Evolutionary conservation across 1,140 invertebrate species (phyloP), one percentile per base, ranked within the genome.

Genomic region (Eciton burchellii): DNA sequence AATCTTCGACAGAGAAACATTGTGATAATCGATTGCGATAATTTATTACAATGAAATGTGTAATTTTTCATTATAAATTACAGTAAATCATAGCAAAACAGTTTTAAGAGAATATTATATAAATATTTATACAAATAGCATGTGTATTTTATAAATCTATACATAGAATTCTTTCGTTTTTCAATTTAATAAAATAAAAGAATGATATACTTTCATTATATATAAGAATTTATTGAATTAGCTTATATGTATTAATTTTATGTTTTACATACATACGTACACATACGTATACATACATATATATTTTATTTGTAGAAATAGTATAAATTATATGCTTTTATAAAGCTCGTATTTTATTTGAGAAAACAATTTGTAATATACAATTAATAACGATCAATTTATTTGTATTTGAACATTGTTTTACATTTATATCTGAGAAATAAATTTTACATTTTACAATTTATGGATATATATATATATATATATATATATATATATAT

Each of bases 401-500:
- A 35, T 35, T 35, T 35, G 6, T 35, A 35, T 35, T 2, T 35
- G 16, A 57, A 49, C 14, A 43, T 5, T 21, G 11, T 5, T 12
- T 65, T 49, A 26, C 1, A 49, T 66, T 26, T 66, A 8, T n/a
- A 16, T 41, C 45, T 35, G 29, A 52, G 8, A 11, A 29, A 54
- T n/a, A 11, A 29, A 14, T 52, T 5, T 5, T 5, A 14, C 47
- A 70, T 3, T 35, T 35, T 35, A 70, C 16, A 66, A 66, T n/a
- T 62, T n/a, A 62, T 62, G n/a, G 29, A 49, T 66, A 26, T 49
- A 26, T 12, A 68, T 49, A 8, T 52, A 54, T 21, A 26, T 21
- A 21, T 29, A 54, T 35, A 47, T 8, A 24, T 52, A n/a, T n/a
- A 11, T 24, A 4, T 81, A 86, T 87, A 45, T 68, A n/a, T n/a